Evolutionary conservation across 1,140 invertebrate genomes (phyloP), one percentile per base, ranked within the genome.

Genomic region (Orussus abietinus): DNA sequence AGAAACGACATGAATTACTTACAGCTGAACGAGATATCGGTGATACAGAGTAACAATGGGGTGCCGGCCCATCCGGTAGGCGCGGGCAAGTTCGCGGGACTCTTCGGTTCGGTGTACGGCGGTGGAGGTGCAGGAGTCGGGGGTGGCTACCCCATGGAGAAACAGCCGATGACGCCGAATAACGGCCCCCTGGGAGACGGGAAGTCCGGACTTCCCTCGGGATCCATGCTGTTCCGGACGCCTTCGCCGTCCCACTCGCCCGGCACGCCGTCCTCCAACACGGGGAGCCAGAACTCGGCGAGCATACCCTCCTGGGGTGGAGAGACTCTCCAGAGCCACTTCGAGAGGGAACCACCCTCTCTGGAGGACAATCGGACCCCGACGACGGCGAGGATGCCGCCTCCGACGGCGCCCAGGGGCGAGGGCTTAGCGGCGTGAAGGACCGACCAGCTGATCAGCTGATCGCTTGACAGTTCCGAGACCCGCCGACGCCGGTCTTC

Each of bases 21-120:
- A 41, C 68, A 82, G 74, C 68, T 81, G 64, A 82, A 81, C 62
- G 80, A 82, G 65, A 80, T 82, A 43, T 78, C 79, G 42, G 79
- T 81, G 38, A 81, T 81, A 22, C 80, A 81, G 55, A 73, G 69
- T 46, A 74, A 67, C 52, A 76, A 75, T 38, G 69, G 72, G 6
- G 43, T 72, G 38, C 62, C 64, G 28, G 48, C 56, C n/a, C 61
- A 69, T 46, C 60, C 64, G 25, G 57, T 64, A 32, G 49, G 52
- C 47, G 55, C 64, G 12, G 60, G 50, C 30, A 74, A 74, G 42
- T 70, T 72, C 58, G 67, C 74, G 5, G 71, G 66, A 12, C 49
- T 69, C n/a, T 72, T 67, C 30, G 64, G 67, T 19, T 68, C 64
- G 33, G 57, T 65, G 44, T 74, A 71, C 51, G 62, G 64, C 0